phyloP scores from a whole-genome alignment of 1,140 invertebrate genomes.

The Drosophila rufa region DNA sequence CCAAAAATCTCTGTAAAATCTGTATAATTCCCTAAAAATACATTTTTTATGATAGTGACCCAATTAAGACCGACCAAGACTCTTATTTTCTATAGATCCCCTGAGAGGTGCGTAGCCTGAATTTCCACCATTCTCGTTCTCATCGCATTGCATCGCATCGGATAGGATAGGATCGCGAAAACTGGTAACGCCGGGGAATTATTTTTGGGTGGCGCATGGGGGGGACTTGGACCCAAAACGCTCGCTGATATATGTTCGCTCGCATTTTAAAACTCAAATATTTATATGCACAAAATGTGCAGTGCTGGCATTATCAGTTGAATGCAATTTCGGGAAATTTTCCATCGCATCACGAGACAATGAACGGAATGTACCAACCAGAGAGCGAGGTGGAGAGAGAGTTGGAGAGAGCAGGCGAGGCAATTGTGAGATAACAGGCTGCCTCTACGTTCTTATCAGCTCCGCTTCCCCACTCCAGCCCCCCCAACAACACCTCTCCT shows the following conservation, averaged over 20 bases:
- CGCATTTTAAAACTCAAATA: conserved; percentile 19
- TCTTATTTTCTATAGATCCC: conserved; percentile 4
- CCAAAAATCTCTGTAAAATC: not conserved
- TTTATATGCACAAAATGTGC: conserved; percentile 45
- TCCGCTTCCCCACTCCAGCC: conserved; percentile 1
- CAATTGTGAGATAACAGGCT: conserved; percentile 47
- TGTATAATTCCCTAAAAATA: not conserved
- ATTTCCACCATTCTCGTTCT: conserved; percentile 5
- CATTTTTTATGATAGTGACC: conserved; percentile 11
- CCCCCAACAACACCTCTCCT: conserved; percentile 4
- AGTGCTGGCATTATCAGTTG: conserved; percentile 61
- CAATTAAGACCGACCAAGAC: not conserved
- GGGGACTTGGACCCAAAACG: conserved; percentile 21
- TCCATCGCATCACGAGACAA: conserved; percentile 67
- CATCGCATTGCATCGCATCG: conserved; percentile 9
- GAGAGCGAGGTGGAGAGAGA: not conserved
- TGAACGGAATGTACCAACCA: conserved; percentile 30
- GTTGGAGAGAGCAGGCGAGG: not conserved
- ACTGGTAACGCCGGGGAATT: conserved; percentile 32
- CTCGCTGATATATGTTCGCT: conserved; percentile 1
- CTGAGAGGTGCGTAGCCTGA: not conserved
- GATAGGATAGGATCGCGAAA: conserved; percentile 19
- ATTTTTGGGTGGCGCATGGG: not conserved
- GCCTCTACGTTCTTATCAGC: conserved; percentile 47
- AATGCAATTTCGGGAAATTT: conserved; percentile 75